These are phyloP conservation scores for Oligia strigilis DNA, from an alignment of 2,888 invertebrate genomes.

Conservation along the genomic window DNA sequence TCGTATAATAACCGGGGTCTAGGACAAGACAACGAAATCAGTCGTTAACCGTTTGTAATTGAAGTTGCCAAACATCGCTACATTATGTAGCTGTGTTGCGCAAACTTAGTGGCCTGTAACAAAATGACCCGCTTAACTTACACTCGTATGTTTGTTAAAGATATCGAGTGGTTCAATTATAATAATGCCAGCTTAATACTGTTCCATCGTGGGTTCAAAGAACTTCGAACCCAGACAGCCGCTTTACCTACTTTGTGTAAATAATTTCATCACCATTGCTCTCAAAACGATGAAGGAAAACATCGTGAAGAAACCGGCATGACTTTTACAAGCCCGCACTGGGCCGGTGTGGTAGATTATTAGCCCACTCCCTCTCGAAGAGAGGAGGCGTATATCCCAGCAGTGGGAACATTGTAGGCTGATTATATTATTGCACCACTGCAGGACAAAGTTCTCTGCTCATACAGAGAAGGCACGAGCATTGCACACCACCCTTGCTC, in stretches of 20 bases:
- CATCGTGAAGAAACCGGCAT: neutral
- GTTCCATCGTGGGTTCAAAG: neutral
- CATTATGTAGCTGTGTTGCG: slow-evolving; percentile 71
- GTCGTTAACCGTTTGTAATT: slow-evolving; percentile 71
- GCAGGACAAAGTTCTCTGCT: neutral
- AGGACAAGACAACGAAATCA: slow-evolving; percentile 73
- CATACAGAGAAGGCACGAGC: neutral
- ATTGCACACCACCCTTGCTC: neutral
- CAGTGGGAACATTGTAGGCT: neutral
- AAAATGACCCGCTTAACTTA: slow-evolving; percentile 66
- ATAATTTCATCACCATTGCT: neutral
- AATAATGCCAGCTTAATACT: neutral
- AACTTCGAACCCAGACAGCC: neutral
- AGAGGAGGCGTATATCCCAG: neutral
- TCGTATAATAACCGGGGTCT: slow-evolving; percentile 73
- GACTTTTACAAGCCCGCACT: no score
- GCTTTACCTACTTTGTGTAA: neutral
- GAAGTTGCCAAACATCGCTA: slow-evolving; percentile 68
- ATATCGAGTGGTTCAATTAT: slow-evolving; percentile 28
- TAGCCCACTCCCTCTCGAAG: neutral
- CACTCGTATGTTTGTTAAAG: slow-evolving; percentile 31
- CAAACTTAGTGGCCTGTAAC: slow-evolving; percentile 77
- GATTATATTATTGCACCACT: neutral
- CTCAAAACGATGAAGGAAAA: neutral
- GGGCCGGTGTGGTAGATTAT: neutral